phyloP scores from a whole-genome alignment of 2,888 invertebrate species.

The Coleophora flavipennella region DNA sequence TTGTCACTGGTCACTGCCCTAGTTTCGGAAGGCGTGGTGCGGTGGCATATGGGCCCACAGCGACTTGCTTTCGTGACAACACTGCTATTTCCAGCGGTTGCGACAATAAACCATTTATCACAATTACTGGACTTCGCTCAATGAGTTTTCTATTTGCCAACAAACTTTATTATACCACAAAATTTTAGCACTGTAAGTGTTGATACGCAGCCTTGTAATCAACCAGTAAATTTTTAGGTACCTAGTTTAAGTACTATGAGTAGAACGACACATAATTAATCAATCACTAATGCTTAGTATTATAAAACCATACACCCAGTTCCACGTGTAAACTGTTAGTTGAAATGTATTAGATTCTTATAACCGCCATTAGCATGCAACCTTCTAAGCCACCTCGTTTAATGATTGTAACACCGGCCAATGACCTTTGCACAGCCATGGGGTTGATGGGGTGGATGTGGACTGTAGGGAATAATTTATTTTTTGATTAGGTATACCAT shows the following conservation, averaged over 20 bases:
- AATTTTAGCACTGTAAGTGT: too few species aligned
- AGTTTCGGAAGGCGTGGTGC: slow-evolving; percentile 14
- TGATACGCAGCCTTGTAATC: too few species aligned
- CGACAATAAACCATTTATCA: slow-evolving; percentile 1
- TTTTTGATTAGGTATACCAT: too few species aligned
- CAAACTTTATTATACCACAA: neutral
- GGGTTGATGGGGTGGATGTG: slow-evolving; percentile 3
- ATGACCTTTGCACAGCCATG: neutral
- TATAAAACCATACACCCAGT: too few species aligned
- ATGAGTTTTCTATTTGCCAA: slow-evolving; percentile 4
- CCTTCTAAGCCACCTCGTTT: neutral
- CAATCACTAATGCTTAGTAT: too few species aligned
- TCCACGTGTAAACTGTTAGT: neutral
- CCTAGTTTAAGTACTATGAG: too few species aligned
- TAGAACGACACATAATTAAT: too few species aligned
- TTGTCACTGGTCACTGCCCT: neutral
- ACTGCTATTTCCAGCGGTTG: slow-evolving; percentile 17
- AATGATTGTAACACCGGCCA: neutral
- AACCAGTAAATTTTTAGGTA: too few species aligned
- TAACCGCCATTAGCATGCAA: slow-evolving; percentile 3
- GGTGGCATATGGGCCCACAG: slow-evolving; percentile 5
- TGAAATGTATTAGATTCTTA: too few species aligned
- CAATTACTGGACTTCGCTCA: slow-evolving; percentile 2
- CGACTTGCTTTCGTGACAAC: slow-evolving; percentile 13
- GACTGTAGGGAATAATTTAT: slow-evolving; percentile 1